A percentile compares a stretch with the other conserved stretches of the same genome.
These are phyloP conservation scores for Otolemur crassicaudatus DNA, from an alignment of 2,797 vertebrate genomes.

Conservation along the genomic window DNA sequence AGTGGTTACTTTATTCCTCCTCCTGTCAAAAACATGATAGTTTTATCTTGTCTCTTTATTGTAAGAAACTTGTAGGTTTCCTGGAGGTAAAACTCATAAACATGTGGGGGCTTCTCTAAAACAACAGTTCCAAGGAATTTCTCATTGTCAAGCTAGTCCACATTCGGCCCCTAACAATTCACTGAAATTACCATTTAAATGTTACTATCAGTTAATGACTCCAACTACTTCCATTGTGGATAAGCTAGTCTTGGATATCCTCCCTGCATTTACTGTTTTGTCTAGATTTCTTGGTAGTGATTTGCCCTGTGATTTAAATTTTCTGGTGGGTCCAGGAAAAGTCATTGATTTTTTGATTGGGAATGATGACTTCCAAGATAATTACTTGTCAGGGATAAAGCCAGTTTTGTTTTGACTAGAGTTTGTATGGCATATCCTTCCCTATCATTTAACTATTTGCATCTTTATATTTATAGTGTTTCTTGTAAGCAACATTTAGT, in stretches of 20 bases:
- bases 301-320: neutral
- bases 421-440: too few relatives aligned
- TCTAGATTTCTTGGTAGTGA: neutral
- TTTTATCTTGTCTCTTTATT: neutral
- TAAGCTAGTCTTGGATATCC: too few relatives aligned
- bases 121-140: neutral
- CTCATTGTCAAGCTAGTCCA: too few relatives aligned
- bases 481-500: too few relatives aligned
- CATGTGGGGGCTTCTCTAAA: neutral
- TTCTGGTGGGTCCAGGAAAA: neutral
- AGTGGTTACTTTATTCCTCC: neutral
- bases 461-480: too few relatives aligned
- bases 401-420: too few relatives aligned
- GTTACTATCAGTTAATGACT: neutral
- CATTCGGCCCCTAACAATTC: too few relatives aligned
- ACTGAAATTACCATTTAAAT: too few relatives aligned
- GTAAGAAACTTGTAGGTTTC: neutral
- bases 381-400: too few relatives aligned
- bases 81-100: neutral
- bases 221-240: neutral
- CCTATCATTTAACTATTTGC: too few relatives aligned
- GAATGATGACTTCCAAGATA: too few relatives aligned
- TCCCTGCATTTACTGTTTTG: neutral
- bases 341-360: too few relatives aligned
- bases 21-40: neutral